A percentile compares a stretch with the other conserved stretches of the same genome.
phyloP scores from a whole-genome alignment of 2,797 vertebrate species.

The Acanthurus lineatus region DNA sequence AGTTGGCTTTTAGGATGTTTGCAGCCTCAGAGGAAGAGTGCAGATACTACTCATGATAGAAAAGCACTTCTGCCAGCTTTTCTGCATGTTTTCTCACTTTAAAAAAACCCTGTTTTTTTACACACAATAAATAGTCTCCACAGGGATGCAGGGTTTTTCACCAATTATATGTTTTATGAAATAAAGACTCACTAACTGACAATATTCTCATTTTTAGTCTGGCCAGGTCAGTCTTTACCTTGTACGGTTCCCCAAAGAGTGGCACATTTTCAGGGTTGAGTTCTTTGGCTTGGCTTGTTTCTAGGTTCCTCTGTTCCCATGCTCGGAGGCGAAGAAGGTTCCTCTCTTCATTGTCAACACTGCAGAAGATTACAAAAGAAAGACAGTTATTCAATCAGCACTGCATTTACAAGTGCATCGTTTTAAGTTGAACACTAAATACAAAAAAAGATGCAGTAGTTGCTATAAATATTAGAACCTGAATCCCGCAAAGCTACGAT shows the following conservation, averaged over 20 bases:
- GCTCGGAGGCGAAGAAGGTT: slow-evolving; percentile 93
- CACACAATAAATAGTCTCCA: too few species aligned
- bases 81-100: not conserved
- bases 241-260: slow-evolving; percentile 95
- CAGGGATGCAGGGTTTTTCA: too few species aligned
- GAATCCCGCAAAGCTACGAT: not conserved
- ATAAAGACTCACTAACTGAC: not conserved
- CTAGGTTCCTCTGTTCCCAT: slow-evolving; percentile 92
- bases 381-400: slow-evolving; percentile 1
- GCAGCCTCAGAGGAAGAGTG: not conserved
- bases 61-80: not conserved
- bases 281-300: slow-evolving; percentile 88
- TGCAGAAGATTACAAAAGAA: slow-evolving; percentile 67
- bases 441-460: not conserved
- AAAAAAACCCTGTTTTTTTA: too few species aligned
- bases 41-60: not conserved
- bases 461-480: not conserved
- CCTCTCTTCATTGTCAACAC: slow-evolving; percentile 92
- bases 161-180: too few species aligned
- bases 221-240: slow-evolving; percentile 83
- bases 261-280: slow-evolving; percentile 85
- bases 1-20: not conserved
- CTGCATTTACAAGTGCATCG: not conserved
- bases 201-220: not conserved
- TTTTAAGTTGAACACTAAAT: not conserved